Conservation (phyloP, 2,113 vertebrate genomes). For the Bubo blakistoni region DNA sequence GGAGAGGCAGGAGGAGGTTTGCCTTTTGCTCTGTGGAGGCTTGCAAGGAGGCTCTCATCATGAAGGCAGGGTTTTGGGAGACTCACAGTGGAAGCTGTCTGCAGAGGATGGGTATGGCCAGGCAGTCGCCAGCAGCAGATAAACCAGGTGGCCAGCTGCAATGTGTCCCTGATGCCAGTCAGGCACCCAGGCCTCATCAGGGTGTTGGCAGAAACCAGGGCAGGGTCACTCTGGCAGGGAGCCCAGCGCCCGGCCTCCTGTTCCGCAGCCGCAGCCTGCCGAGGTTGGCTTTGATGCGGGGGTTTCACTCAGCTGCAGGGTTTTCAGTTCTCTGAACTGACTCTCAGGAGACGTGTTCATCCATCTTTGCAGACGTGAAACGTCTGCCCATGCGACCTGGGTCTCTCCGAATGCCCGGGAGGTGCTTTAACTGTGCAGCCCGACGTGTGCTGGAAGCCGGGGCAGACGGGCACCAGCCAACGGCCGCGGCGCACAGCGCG, state of each 20-base stretch:
- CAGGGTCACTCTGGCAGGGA: background rate
- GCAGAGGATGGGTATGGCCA: background rate
- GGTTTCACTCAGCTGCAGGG: background rate
- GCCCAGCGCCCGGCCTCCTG: background rate
- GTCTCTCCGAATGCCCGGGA: background rate
- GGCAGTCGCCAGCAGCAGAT: background rate
- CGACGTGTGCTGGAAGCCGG: background rate
- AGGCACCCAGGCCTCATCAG: background rate
- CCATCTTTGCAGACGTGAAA: background rate
- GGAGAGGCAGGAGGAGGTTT: background rate
- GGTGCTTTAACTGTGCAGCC: background rate
- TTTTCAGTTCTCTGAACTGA: background rate
- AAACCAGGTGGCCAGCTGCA: background rate
- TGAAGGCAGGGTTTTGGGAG: background rate
- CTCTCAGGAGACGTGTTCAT: background rate
- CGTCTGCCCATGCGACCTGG: fast-evolving
- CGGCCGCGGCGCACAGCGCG: fast-evolving
- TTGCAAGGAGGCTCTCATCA: background rate
- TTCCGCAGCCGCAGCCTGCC: background rate
- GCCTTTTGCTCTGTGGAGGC: background rate
- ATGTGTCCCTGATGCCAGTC: background rate
- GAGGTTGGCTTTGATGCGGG: background rate
- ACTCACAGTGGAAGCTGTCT: background rate
- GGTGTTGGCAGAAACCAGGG: background rate
- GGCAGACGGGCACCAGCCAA: background rate